A percentile compares a stretch with the other conserved stretches of the same genome.
These are phyloP conservation scores for Shargacucullia verbasci DNA, from an alignment of 2,888 invertebrate genomes.

Conservation along the genomic window DNA sequence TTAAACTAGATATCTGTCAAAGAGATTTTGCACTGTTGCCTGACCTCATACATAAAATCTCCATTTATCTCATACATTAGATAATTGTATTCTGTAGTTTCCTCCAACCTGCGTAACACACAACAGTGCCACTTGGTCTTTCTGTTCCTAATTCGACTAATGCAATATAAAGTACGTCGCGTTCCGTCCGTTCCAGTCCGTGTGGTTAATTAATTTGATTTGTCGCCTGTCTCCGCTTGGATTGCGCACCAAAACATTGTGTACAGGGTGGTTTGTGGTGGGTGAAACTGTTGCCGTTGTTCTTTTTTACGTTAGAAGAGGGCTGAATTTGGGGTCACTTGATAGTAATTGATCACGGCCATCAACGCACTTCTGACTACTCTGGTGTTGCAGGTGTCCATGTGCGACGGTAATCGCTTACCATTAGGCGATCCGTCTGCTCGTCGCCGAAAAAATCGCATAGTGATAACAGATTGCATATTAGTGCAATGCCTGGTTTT, in stretches of 20 bases:
- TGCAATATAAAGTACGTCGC: slow-evolving; percentile 51
- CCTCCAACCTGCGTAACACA: slow-evolving; percentile 14
- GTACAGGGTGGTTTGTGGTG: slow-evolving; percentile 50
- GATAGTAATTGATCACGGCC: too few relatives aligned
- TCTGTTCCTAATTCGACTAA: slow-evolving; percentile 57
- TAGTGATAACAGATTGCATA: too few relatives aligned
- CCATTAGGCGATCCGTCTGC: too few relatives aligned
- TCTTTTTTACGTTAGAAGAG: background rate
- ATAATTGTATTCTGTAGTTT: background rate
- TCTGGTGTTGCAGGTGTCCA: too few relatives aligned
- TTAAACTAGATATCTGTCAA: too few relatives aligned
- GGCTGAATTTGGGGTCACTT: too few relatives aligned
- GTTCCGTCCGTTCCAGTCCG: slow-evolving; percentile 20
- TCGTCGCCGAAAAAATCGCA: too few relatives aligned
- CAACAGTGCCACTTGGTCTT: slow-evolving; percentile 17
- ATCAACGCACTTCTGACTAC: too few relatives aligned
- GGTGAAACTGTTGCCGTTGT: slow-evolving; percentile 1
- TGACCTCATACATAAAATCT: too few relatives aligned
- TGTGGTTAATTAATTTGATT: slow-evolving; percentile 81
- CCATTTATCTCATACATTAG: background rate
- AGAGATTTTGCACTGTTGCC: too few relatives aligned
- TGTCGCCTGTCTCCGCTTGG: slow-evolving; percentile 69
- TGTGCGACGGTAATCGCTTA: too few relatives aligned
- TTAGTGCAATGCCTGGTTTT: too few relatives aligned
- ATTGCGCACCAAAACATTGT: slow-evolving; percentile 60